Evolutionary conservation across 2,888 invertebrate genomes (phyloP), one percentile per base, ranked within the genome.

Genomic region (Hirtodrosophila histrioides): DNA sequence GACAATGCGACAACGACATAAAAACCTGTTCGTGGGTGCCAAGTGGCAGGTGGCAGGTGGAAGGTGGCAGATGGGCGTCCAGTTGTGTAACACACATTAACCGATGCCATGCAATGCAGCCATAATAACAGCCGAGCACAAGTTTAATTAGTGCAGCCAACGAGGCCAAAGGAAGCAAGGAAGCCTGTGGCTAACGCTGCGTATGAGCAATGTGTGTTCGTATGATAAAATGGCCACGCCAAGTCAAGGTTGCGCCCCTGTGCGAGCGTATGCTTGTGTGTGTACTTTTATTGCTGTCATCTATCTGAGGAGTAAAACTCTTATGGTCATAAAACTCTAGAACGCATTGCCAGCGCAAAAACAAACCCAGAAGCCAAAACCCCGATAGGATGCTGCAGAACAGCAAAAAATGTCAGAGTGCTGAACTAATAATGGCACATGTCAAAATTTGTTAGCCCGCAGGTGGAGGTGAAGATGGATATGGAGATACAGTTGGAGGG

Each of bases 341-440:
- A 72, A 71, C 86, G 70, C 72, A 77, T 63, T 64, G 71, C 65
- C 51, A 67, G 49, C 61, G 67, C 70, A 86, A 68, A 78, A 75
- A 73, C 74, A 73, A 84, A 55, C 69, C 72, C 53, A 57, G 72
- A 62, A 55, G 27, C n/a, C n/a, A 17, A 17, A 66, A 51, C 57
- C 69, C 61, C 65, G 53, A 67, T 58, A 57, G 75, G 46, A 57
- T 66, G 56, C 69, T 50, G 37, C 50, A 45, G 48, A 63, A 51
- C 56, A 48, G 41, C 11, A 73, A 85, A 82, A 84, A 83, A 75
- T 85, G 74, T 72, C 79, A 76, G 79, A 81, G 85, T 89, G 88
- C 88, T 88, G 88, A 89, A 89, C 89, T 89, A 89, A 89, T 89
- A 89, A 89, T 88, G 88, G 87, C 89, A 89, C 88, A 88, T 89